phyloP scores from a whole-genome alignment of 2,888 invertebrate genomes.

The Cryptocephalus moraei region DNA sequence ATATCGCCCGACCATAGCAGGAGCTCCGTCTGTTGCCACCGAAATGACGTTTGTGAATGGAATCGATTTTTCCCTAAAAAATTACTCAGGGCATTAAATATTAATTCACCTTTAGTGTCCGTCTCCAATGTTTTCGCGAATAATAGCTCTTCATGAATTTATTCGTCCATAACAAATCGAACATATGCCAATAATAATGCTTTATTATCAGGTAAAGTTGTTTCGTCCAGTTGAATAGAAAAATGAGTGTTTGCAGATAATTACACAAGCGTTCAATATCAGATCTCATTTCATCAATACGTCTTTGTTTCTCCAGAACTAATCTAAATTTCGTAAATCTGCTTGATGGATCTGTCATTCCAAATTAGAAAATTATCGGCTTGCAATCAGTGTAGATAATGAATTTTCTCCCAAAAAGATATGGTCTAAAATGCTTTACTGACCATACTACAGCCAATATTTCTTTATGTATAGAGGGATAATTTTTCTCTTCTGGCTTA shows the following conservation, averaged over 20 bases:
- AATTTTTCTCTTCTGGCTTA: too few relatives aligned
- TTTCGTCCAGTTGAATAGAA: conserved; percentile 32
- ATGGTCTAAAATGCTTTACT: too few relatives aligned
- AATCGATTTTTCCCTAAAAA: conserved; percentile 8
- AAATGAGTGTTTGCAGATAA: conserved; percentile 24
- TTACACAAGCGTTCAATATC: conserved; percentile 27
- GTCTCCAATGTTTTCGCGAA: conserved; percentile 27
- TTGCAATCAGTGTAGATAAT: too few relatives aligned
- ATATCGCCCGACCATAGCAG: conserved; percentile 2
- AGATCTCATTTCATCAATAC: conserved; percentile 21
- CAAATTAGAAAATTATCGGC: too few relatives aligned
- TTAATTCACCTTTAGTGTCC: conserved; percentile 30
- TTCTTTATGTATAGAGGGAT: too few relatives aligned
- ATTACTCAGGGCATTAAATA: conserved; percentile 15
- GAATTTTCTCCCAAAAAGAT: too few relatives aligned
- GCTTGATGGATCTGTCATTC: too few relatives aligned
- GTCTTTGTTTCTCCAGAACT: too few relatives aligned
- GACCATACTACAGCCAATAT: too few relatives aligned
- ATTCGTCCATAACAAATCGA: conserved; percentile 36
- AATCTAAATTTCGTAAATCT: too few relatives aligned
- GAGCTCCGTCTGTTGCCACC: conserved; percentile 2
- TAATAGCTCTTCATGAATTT: conserved; percentile 27
- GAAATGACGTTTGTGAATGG: conserved; percentile 2
- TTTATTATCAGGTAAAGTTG: conserved; percentile 27
- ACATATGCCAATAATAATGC: conserved; percentile 30